A percentile compares a stretch with the other conserved stretches of the same genome.
phyloP scores from a whole-genome alignment of 2,888 invertebrate genomes.

The Drosophila algonquin region DNA sequence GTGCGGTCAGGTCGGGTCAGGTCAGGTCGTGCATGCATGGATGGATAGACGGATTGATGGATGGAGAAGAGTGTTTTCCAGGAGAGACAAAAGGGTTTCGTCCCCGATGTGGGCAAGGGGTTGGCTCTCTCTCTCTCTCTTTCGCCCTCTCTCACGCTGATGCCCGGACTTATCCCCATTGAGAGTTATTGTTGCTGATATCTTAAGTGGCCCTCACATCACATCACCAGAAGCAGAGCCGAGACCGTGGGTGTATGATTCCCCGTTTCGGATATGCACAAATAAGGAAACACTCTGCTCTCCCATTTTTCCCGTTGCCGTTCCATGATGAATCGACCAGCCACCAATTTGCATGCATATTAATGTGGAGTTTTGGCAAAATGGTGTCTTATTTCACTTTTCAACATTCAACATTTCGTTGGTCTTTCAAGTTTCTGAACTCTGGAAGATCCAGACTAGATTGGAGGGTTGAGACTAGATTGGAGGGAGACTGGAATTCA shows the following conservation, averaged over 20 bases:
- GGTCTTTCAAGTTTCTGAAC: no score
- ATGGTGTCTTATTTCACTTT: no score
- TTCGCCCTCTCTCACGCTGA: slow-evolving; percentile 4
- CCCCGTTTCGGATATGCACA: background rate
- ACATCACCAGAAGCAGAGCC: background rate
- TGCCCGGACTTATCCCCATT: slow-evolving; percentile 29
- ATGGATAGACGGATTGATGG: slow-evolving; percentile 24
- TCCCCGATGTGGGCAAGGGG: slow-evolving; percentile 1
- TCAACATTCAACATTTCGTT: no score
- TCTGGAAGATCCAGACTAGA: no score
- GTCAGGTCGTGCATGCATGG: slow-evolving; percentile 16
- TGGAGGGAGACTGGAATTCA: no score
- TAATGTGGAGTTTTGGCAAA: background rate
- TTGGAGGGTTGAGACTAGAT: no score
- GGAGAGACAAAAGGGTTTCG: slow-evolving; percentile 46
- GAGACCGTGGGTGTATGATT: background rate
- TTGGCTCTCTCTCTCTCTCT: background rate
- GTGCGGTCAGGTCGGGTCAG: slow-evolving; percentile 1
- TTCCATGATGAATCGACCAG: background rate
- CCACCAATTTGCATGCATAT: background rate
- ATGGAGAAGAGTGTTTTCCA: slow-evolving; percentile 18
- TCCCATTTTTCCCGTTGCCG: background rate
- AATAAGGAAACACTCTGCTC: background rate
- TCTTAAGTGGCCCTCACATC: slow-evolving; percentile 58
- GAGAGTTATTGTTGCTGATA: slow-evolving; percentile 67